These are phyloP conservation scores for Drosophila cyrtoloma DNA, from an alignment of 2,888 invertebrate species.

Conservation along the genomic window DNA sequence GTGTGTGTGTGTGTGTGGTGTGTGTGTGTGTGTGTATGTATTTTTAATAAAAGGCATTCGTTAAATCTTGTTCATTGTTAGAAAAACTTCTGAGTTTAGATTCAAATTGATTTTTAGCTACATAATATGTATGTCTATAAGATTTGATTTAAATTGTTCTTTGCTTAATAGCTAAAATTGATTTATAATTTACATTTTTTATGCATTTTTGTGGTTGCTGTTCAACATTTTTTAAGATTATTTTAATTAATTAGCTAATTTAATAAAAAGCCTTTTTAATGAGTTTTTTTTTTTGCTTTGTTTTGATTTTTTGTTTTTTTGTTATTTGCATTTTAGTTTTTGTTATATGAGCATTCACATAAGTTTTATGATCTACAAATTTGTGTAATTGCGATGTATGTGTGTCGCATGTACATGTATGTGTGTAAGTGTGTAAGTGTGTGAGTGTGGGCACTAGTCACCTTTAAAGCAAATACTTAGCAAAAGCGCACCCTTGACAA, in stretches of 20 bases:
- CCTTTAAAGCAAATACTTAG: conserved; percentile 31
- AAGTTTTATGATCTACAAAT: conserved; percentile 50
- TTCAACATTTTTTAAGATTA: conserved; percentile 41
- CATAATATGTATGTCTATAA: conserved; percentile 71
- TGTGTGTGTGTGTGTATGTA: conserved; percentile 17
- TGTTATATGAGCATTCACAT: conserved; percentile 79
- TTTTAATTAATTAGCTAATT: conserved; percentile 65
- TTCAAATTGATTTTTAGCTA: conserved; percentile 64
- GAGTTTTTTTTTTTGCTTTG: conserved; percentile 40
- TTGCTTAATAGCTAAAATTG: conserved; percentile 65
- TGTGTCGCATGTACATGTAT: conserved; percentile 10
- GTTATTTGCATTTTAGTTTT: conserved; percentile 37
- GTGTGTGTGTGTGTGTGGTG: conserved; percentile 6
- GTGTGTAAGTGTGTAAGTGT: conserved; percentile 10
- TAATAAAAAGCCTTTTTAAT: conserved; percentile 51
- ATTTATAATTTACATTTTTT: conserved; percentile 29
- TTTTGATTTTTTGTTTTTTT: conserved; percentile 40
- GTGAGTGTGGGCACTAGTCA: background rate
- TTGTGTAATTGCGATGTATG: conserved; percentile 13
- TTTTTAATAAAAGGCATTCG: conserved; percentile 73
- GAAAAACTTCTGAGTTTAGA: conserved; percentile 51
- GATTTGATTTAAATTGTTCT: conserved; percentile 76
- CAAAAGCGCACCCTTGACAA: conserved; percentile 47
- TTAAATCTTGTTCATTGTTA: conserved; percentile 46
- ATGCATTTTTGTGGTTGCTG: conserved; percentile 41